Conservation (phyloP, 1,140 invertebrate species). For the Paracyclopina nana region DNA sequence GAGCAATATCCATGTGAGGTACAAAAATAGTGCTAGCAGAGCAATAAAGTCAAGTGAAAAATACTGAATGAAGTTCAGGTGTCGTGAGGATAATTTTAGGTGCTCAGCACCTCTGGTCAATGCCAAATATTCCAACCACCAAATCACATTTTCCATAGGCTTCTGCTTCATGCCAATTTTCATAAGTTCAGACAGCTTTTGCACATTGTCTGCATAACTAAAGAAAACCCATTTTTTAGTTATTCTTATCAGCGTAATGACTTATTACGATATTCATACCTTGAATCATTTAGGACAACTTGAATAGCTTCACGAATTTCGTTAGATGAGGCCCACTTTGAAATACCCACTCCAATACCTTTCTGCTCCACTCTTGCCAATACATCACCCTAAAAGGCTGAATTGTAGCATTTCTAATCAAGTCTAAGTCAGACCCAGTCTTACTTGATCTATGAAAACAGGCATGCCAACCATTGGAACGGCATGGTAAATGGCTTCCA, state of each 20-base stretch:
- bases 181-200: background rate
- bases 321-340: background rate
- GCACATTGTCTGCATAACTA: too few species aligned
- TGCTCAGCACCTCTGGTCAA: background rate
- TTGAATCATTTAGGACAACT: background rate
- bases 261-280: too few species aligned
- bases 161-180: background rate
- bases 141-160: constrained; percentile 1
- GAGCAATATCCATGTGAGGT: too few species aligned
- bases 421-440: too few species aligned
- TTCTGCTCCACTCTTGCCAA: background rate
- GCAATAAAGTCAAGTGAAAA: too few species aligned
- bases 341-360: background rate
- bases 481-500: background rate
- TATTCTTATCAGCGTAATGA: too few species aligned
- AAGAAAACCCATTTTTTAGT: too few species aligned
- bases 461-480: constrained; percentile 4
- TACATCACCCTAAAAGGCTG: background rate
- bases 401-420: too few species aligned
- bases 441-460: background rate
- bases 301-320: background rate
- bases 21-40: too few species aligned
- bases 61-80: background rate
- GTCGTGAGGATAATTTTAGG: background rate
- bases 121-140: background rate